phyloP scores from a whole-genome alignment of 2,113 vertebrate genomes.

The Rhabdomys dilectus region DNA sequence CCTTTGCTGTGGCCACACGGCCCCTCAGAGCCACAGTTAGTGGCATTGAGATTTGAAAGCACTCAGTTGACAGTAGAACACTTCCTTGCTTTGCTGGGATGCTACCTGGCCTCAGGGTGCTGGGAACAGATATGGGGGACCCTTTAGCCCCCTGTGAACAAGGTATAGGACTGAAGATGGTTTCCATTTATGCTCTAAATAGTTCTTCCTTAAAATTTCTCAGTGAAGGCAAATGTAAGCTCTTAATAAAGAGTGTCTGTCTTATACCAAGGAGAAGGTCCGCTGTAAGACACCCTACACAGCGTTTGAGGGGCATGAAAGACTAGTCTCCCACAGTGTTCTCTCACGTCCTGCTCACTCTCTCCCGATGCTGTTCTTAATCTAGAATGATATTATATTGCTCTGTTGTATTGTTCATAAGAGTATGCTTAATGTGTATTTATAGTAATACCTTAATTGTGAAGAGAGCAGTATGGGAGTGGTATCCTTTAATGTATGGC shows the following conservation, averaged over 20 bases:
- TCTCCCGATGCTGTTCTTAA: not conserved
- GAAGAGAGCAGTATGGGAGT: not conserved
- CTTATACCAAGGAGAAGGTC: not conserved
- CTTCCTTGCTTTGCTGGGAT: not conserved
- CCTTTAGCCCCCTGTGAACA: not conserved
- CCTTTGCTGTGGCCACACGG: not conserved
- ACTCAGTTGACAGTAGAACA: too few species aligned
- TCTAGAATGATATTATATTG: not conserved
- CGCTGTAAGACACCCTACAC: not conserved
- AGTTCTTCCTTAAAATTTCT: not conserved
- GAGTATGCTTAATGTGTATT: not conserved
- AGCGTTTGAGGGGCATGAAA: accelerated
- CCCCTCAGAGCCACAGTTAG: not conserved
- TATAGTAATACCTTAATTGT: not conserved
- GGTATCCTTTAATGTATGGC: not conserved
- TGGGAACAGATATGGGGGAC: not conserved
- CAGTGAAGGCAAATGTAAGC: not conserved
- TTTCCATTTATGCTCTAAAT: not conserved
- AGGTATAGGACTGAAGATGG: not conserved
- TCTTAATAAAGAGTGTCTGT: not conserved
- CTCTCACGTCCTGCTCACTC: not conserved
- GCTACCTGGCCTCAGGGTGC: not conserved
- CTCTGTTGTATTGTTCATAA: conserved; percentile 18
- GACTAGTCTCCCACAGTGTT: not conserved
- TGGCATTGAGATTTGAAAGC: not conserved